Base-by-base conservation (phyloP, 2,113 vertebrate genomes). In the Nesogale talazaci region DNA sequence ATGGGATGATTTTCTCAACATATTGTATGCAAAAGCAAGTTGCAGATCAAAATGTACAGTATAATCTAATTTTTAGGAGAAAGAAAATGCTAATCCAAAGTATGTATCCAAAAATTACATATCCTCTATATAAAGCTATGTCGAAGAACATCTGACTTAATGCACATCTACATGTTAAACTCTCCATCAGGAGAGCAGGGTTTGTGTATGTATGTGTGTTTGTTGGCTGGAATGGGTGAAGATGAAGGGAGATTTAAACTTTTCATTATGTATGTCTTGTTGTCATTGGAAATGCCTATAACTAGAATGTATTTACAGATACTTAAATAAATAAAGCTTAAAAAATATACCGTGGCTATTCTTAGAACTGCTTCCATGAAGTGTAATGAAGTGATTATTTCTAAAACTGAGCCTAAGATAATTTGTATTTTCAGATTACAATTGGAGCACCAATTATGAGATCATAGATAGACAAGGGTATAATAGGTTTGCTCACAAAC, bases 351-450 rank as follows among this genome's bases (percentile, higher is more conserved):
- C 31, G 15, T 57, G 63, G 17, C 22, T 88, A 78, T 76, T 59
- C 42, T 69, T 77, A 57, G 11, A 69, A 25, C 36, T 63, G n/a
- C 63, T 89, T 89, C 59, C 42, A 2, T 63, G 22, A 72, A 77
- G 38, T 52, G 23, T 65, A 86, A 70, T 38, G 34, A n/a, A 65
- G 40, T 17, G 34, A 82, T 74, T 70, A 11, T 27, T 83, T 88
- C 38, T 70, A 70, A 89, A 89, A 80, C 63, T 59, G 91, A 56
- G 3, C 84, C 14, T 63, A 70, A 56, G 61, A 59, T 94, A 29
- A 82, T 85, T 94, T 89, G 34, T 40, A 76, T 92, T 93, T 95
- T 91, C 46, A 86, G 78, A 88, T 77, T 90, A 85, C 20, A 88
- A 19, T 72, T 79, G 57, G 82, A 95, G 69, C 75, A 59, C 59